Base-by-base conservation (phyloP, 2,888 invertebrate genomes). In the Mamestra brassicae region DNA sequence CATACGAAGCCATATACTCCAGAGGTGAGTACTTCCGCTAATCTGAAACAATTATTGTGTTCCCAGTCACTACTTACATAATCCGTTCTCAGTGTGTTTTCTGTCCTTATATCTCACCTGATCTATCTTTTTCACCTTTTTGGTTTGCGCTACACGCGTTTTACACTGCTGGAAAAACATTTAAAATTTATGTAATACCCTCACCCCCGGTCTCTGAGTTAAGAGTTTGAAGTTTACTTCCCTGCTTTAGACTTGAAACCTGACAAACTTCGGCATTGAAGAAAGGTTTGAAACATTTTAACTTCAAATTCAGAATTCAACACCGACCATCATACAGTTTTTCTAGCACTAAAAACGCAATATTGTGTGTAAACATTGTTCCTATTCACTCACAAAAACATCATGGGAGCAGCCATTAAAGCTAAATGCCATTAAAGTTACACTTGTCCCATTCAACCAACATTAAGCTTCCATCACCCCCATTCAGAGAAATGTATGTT, bases 1-100 rank as follows among this genome's bases (percentile, higher is more conserved):
- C 98, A 98, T 89, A 98, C 98, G 10, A 98, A 99, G 74, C 98
- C 99, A 0, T 99, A 91, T 74, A 64, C 84, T 0, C 92, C 89
- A 36, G 94, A 94, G 80, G 96, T 95, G 83, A 87, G 88, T 81
- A 17, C 42, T 34, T 6, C n/a, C 10, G 0, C 7, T 8, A 10
- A 61, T 6, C 8, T 54, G 13, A 8, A 42, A 42, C 11, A 26
- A 50, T 60, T 6, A 42, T 15, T 70, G 52, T 68, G 17, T 61
- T 57, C 0, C 34, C 17, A 3, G 55, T 58, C 54, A 67, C 57
- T 76, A 26, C 61, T 67, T 34, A 74, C 11, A 57, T 58, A 50
- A 63, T 57, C 10, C 13, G n/a, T 57, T 42, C 26, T 57, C 47
- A 64, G 34, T 71, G 81, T 81, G 60, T 70, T 68, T 45, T 55